phyloP scores from a whole-genome alignment of 2,113 vertebrate species.

The Tetraodon nigroviridis region DNA sequence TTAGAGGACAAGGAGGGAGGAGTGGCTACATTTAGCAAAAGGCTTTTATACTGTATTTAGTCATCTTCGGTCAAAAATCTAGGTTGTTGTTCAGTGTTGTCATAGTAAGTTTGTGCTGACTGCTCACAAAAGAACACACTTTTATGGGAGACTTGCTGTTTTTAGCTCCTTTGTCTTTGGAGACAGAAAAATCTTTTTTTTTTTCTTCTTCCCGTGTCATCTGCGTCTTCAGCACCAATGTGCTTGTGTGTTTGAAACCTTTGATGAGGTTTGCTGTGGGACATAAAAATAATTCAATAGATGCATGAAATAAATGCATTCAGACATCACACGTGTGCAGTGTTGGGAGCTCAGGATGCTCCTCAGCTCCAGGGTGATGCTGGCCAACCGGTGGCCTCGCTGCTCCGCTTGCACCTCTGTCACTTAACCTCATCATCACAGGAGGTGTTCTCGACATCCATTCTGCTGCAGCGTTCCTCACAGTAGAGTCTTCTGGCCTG shows the following conservation, averaged over 20 bases:
- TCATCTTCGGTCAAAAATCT: constrained; percentile 16
- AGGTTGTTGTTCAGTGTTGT: constrained; percentile 12
- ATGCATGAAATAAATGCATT: constrained; percentile 5
- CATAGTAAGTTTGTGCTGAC: constrained; percentile 17
- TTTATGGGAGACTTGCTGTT: constrained; percentile 17
- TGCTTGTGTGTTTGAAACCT: neutral
- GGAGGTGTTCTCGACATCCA: constrained; percentile 23
- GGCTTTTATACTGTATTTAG: constrained; percentile 41
- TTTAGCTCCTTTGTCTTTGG: constrained; percentile 21
- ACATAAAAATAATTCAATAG: constrained; percentile 2
- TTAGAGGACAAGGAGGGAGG: constrained; percentile 18
- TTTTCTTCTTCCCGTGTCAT: constrained; percentile 4
- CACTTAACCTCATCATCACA: constrained; percentile 49
- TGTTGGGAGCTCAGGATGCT: constrained; percentile 39
- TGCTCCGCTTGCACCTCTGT: constrained; percentile 41
- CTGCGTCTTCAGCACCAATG: constrained; percentile 9
- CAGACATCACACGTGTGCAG: constrained; percentile 7
- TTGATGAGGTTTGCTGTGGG: constrained; percentile 5
- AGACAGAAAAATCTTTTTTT: constrained; percentile 13
- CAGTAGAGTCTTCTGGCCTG: neutral
- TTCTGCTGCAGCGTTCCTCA: constrained; percentile 27
- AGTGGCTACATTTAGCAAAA: constrained; percentile 31
- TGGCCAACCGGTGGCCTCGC: constrained; percentile 26
- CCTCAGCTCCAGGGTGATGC: constrained; percentile 23
- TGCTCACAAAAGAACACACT: constrained; percentile 3